Evolutionary conservation across 2,113 vertebrate genomes (phyloP).

Genomic region (Chlorodrepanis virens): DNA sequence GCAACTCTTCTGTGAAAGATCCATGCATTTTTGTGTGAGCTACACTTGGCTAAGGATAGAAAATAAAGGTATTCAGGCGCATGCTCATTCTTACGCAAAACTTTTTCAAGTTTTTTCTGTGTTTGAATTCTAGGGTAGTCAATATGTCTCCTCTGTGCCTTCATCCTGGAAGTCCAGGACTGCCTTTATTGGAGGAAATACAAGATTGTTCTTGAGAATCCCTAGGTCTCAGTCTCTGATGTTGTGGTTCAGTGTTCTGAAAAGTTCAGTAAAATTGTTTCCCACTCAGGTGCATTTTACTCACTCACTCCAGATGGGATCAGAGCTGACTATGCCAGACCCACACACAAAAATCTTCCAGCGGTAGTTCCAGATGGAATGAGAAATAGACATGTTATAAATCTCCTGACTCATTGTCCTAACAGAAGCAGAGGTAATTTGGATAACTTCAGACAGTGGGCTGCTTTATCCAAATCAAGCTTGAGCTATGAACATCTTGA

Average conservation of each 20-base stretch:
- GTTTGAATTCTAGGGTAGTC: not conserved
- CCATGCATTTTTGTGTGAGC: not conserved
- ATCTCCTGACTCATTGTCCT: slow-evolving; percentile 5
- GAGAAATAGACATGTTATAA: not conserved
- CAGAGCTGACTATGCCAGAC: not conserved
- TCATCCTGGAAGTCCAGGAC: not conserved
- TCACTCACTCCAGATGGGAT: not conserved
- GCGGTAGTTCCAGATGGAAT: not conserved
- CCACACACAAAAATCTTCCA: not conserved
- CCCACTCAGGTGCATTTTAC: not conserved
- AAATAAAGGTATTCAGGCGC: not conserved
- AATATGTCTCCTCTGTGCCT: not conserved
- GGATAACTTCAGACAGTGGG: not conserved
- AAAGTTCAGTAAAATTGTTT: not conserved
- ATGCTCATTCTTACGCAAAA: not conserved
- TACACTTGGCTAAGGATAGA: not conserved
- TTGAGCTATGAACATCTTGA: not conserved
- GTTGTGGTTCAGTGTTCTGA: not conserved
- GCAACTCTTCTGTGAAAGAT: not conserved
- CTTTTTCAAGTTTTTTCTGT: not conserved
- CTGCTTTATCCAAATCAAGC: not conserved
- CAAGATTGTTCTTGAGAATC: not conserved
- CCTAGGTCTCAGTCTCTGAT: not conserved
- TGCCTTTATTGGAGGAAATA: not conserved
- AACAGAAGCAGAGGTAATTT: not conserved